Conservation (phyloP, 92 coral and sea anemone genomes). For the Virgularia gustaviana region DNA sequence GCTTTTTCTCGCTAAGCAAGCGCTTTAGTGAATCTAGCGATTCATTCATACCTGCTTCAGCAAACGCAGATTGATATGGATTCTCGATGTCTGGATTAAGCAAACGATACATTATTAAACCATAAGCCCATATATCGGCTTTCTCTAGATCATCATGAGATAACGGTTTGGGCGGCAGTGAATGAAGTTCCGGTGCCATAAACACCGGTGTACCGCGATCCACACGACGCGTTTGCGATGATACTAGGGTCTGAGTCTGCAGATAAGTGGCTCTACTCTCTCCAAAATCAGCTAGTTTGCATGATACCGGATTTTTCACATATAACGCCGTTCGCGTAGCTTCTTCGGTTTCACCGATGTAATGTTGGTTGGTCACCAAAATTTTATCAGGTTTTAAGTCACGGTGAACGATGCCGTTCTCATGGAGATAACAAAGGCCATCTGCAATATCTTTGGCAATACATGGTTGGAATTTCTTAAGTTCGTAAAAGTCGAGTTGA, state of each 20-base stretch:
- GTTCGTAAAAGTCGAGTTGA: conserved; percentile 6
- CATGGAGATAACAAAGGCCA: conserved; percentile 42
- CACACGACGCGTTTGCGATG: conserved; percentile 19
- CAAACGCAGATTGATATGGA: conserved; percentile 12
- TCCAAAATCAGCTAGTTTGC: conserved; percentile 53
- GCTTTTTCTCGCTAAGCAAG: conserved; percentile 1
- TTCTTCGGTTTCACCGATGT: conserved; percentile 1
- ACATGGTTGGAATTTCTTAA: background rate
- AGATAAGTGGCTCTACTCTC: conserved; percentile 39
- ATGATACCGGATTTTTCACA: conserved; percentile 15
- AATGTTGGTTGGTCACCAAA: conserved; percentile 47
- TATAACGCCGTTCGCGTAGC: background rate
- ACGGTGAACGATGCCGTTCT: conserved; percentile 39
- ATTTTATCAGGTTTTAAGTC: conserved; percentile 51
- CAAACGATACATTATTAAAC: conserved; percentile 1
- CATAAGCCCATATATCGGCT: conserved; percentile 22
- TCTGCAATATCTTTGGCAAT: conserved; percentile 37
- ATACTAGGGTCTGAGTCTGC: conserved; percentile 21
- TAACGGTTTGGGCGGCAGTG: background rate
- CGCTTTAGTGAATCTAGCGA: background rate
- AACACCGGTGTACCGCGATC: conserved; percentile 31
- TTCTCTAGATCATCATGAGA: conserved; percentile 6
- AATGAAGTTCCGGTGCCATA: conserved; percentile 38
- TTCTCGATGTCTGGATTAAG: conserved; percentile 18
- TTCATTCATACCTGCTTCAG: conserved; percentile 6